Base-by-base conservation (phyloP, 2,113 vertebrate species). In the Chamaea fasciata region DNA sequence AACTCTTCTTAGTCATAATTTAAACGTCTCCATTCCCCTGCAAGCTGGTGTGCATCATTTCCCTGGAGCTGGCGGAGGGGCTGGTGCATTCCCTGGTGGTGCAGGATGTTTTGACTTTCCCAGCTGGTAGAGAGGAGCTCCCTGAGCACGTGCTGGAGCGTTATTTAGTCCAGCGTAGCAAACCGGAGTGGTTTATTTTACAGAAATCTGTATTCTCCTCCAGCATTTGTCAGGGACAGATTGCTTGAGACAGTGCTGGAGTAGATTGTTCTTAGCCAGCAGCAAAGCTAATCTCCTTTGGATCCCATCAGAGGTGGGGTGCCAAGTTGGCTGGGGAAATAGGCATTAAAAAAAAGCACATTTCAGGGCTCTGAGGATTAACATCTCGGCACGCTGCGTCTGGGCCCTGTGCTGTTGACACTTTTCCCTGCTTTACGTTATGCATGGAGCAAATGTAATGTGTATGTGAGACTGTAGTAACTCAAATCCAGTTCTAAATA, bases 251-350 rank as follows among this genome's bases (percentile, higher is more conserved):
- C 80, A 70, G 64, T 53, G 79, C 84, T 85, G 83, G 92, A 93
- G 89, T 47, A 15, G 94, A 81, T 85, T 2, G 62, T 62, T 93
- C 88, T 87, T 76, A 74, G 89, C 93, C 92, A 95, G 95, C 95
- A 96, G 89, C 92, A 81, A 84, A 95, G 89, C 87, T 96, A 96
- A 97, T 96, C 96, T 96, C 75, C 49, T 94, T 97, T 97, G 95
- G 96, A 97, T 96, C 93, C 68, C 83, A 84, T 70, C 81, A 88
- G 80, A 85, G 79, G 31, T 26, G 16, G 44, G 62, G 64, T 95
- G 96, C 97, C 96, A 97, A 95, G 89, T 95, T 97, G 97, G 97
- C 96, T 91, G 86, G 67, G 87, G 91, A 86, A 90, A 83, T 53
- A 91, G 60, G 81, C 77, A 88, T 82, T 50, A 7, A 27, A 94